A percentile compares a stretch with the other conserved stretches of the same genome.
These are phyloP conservation scores for Rhaphigaster nebulosa DNA, from an alignment of 2,888 invertebrate species.

Conservation along the genomic window DNA sequence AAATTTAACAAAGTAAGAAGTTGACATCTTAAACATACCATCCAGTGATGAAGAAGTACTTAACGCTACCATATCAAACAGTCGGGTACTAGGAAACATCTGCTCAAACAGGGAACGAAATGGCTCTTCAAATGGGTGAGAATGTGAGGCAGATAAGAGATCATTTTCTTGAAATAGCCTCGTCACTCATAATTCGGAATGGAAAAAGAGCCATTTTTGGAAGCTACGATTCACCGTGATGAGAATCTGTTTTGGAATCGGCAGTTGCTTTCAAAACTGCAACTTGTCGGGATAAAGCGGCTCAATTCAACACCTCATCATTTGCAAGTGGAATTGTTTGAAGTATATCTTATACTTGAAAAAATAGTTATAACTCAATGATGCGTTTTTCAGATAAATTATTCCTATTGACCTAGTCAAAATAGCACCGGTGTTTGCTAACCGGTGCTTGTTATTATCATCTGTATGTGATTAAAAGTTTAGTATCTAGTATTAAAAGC, in stretches of 20 bases:
- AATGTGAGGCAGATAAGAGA: slow-evolving; percentile 26
- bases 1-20: too few relatives aligned
- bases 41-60: neutral
- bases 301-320: neutral
- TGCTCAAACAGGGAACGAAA: neutral
- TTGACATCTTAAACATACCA: neutral
- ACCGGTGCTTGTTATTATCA: too few relatives aligned
- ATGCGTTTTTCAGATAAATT: too few relatives aligned
- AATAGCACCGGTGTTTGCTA: too few relatives aligned
- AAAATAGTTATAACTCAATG: too few relatives aligned
- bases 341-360: neutral
- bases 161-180: slow-evolving; percentile 36
- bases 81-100: neutral
- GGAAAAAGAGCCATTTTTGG: slow-evolving; percentile 32
- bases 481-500: too few relatives aligned
- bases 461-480: too few relatives aligned
- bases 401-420: too few relatives aligned
- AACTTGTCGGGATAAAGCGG: neutral
- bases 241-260: slow-evolving; percentile 36
- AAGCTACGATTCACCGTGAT: slow-evolving; percentile 19
- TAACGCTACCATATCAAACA: neutral
- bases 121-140: neutral
- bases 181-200: slow-evolving; percentile 45
- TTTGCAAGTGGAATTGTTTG: neutral
- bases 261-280: neutral